phyloP scores from a whole-genome alignment of 2,113 vertebrate genomes.

The Phoxinus phoxinus region DNA sequence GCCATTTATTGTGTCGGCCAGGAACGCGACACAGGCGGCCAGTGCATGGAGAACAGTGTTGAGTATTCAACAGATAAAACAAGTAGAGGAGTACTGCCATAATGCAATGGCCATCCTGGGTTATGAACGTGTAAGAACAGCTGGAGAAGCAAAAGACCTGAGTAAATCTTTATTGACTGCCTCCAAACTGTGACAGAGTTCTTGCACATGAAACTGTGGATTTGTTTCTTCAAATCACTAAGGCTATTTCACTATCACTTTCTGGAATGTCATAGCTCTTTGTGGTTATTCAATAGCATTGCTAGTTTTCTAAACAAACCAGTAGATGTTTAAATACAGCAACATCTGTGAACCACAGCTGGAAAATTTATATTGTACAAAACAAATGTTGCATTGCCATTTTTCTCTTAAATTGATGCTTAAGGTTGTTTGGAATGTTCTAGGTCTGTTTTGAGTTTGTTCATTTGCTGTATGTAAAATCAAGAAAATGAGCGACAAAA shows the following conservation, averaged over 20 bases:
- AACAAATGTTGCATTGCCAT: slow-evolving; percentile 67
- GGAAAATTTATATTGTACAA: slow-evolving; percentile 64
- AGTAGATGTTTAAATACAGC: slow-evolving; percentile 61
- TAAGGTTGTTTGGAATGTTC: slow-evolving; percentile 72
- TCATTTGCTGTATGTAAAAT: slow-evolving; percentile 70
- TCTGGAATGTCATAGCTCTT: slow-evolving; percentile 73
- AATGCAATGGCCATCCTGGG: slow-evolving; percentile 93
- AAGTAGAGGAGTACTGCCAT: slow-evolving; percentile 97
- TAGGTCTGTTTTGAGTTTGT: slow-evolving; percentile 55
- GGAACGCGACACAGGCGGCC: slow-evolving; percentile 94
- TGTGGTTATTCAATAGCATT: slow-evolving; percentile 62
- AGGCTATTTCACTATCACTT: slow-evolving; percentile 60
- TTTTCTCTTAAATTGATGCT: slow-evolving; percentile 65
- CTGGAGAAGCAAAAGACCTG: slow-evolving; percentile 91
- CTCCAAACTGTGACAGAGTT: slow-evolving; percentile 82
- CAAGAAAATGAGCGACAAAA: slow-evolving; percentile 49
- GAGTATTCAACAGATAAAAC: slow-evolving; percentile 95
- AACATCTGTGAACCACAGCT: slow-evolving; percentile 52
- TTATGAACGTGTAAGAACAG: slow-evolving; percentile 87
- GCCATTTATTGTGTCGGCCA: slow-evolving; percentile 94
- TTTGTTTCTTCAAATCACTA: slow-evolving; percentile 70
- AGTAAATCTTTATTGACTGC: slow-evolving; percentile 91
- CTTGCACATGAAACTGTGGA: slow-evolving; percentile 56
- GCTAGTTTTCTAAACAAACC: slow-evolving; percentile 65
- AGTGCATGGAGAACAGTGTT: slow-evolving; percentile 95